Evolutionary conservation across 2,888 invertebrate genomes (phyloP).

Genomic region (Lithophane socia): DNA sequence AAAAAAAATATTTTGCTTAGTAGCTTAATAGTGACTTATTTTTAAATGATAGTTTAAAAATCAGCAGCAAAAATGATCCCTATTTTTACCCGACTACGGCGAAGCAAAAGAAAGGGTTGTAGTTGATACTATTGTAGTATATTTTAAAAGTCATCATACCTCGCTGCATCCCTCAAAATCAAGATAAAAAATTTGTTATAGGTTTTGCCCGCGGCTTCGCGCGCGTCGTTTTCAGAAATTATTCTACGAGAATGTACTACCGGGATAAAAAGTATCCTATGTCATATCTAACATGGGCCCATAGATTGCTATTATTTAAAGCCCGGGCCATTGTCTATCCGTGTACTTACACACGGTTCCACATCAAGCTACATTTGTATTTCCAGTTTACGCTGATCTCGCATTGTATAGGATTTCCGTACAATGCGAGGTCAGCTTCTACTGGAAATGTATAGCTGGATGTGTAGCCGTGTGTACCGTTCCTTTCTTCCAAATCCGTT

Average conservation of each 20-base stretch:
- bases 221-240: neutral
- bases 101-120: too few species aligned
- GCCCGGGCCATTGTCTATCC: too few species aligned
- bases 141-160: too few species aligned
- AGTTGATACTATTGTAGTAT: too few species aligned
- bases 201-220: neutral
- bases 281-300: neutral
- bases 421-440: too few species aligned
- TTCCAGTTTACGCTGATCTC: too few species aligned
- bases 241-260: neutral
- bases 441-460: too few species aligned
- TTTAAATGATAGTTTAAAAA: neutral
- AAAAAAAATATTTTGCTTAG: neutral
- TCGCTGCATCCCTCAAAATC: neutral
- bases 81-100: neutral
- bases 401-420: too few species aligned
- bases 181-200: neutral
- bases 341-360: neutral
- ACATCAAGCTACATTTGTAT: too few species aligned
- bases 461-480: too few species aligned
- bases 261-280: neutral
- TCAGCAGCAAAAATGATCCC: neutral
- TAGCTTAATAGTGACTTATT: neutral
- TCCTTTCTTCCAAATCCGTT: neutral
- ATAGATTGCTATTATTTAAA: too few species aligned